Conservation (phyloP, 2,113 vertebrate species). For the Spea multiplicata region DNA sequence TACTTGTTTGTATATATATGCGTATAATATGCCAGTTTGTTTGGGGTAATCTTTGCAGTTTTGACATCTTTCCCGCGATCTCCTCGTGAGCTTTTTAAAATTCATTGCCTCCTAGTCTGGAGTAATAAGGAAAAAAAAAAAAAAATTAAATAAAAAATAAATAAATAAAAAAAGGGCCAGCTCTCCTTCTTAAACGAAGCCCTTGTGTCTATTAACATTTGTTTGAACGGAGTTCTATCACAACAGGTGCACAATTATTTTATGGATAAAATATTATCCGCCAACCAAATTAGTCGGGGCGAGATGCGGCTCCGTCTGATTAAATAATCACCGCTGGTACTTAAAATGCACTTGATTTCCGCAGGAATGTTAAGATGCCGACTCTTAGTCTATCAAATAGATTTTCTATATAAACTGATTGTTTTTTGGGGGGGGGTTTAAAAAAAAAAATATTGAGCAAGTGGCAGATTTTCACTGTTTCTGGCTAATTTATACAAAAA, state of each 20-base stretch:
- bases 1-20: no score
- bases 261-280: constrained; percentile 81
- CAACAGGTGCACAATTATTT: constrained; percentile 82
- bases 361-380: constrained; percentile 70
- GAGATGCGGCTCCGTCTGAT: constrained; percentile 77
- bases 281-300: constrained; percentile 75
- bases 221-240: constrained; percentile 71
- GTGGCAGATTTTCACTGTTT: constrained; percentile 58
- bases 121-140: constrained; percentile 38
- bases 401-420: constrained; percentile 58
- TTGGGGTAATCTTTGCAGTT: background rate
- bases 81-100: constrained; percentile 49
- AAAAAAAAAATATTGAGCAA: constrained; percentile 40
- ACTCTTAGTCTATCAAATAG: constrained; percentile 59
- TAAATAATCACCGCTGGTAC: constrained; percentile 77
- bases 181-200: constrained; percentile 56
- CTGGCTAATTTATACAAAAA: constrained; percentile 59
- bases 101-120: constrained; percentile 50
- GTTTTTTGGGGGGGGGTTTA: constrained; percentile 55
- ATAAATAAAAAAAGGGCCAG: constrained; percentile 47
- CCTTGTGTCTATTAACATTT: constrained; percentile 67
- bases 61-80: constrained; percentile 42
- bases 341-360: constrained; percentile 78
- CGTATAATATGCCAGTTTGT: background rate
- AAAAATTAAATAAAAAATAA: no score